Evolutionary conservation across 2,888 invertebrate species (phyloP).

Genomic region (Cephus sareptanus): DNA sequence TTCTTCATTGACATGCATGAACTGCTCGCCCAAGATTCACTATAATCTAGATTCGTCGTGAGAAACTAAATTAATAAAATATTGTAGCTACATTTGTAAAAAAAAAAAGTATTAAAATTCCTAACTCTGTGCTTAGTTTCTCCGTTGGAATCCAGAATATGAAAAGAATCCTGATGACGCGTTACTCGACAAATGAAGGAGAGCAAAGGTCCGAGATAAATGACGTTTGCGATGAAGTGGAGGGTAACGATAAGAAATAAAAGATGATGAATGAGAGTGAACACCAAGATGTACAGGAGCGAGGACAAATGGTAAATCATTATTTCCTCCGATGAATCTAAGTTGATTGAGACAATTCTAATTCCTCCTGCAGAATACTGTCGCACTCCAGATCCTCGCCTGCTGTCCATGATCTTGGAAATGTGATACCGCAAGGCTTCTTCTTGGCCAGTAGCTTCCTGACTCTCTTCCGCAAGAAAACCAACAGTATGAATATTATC

Average conservation of each 20-base stretch:
- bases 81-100: not conserved
- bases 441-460: conserved; percentile 64
- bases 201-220: not conserved
- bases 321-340: conserved; percentile 11
- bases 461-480: conserved; percentile 67
- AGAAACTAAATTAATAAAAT: not conserved
- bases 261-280: not conserved
- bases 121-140: not conserved
- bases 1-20: not conserved
- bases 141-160: not conserved
- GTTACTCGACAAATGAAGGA: not conserved
- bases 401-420: conserved; percentile 62
- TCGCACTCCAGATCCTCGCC: conserved; percentile 56
- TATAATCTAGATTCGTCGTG: no score
- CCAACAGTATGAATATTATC: conserved; percentile 63
- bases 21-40: not conserved
- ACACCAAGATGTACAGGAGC: not conserved
- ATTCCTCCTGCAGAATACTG: conserved; percentile 46
- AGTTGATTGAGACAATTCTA: conserved; percentile 51
- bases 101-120: not conserved
- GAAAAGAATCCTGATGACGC: not conserved
- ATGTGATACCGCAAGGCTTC: conserved; percentile 53
- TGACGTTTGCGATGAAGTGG: not conserved
- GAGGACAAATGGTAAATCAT: not conserved
- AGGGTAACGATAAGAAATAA: not conserved